Percentiles rank a stretch among this genome's conserved stretches.
Evolutionary conservation across 2,113 vertebrate species (phyloP).

Genomic region (Mystacornis crossleyi): DNA sequence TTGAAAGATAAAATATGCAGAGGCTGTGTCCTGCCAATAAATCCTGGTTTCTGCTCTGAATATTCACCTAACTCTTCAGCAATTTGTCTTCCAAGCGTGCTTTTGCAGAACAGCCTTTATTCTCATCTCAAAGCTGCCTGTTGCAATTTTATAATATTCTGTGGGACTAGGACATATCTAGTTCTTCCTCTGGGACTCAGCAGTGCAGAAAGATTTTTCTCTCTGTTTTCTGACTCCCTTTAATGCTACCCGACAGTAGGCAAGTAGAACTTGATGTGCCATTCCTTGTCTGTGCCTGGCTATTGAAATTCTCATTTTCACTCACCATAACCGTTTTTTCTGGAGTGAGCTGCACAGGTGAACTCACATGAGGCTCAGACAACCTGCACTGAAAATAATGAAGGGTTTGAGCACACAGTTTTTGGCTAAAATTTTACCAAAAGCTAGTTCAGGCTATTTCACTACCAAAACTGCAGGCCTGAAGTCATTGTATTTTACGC

Average conservation of each 20-base stretch:
- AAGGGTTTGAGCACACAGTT: neutral
- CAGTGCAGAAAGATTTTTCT: neutral
- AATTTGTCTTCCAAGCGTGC: neutral
- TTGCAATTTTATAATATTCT: neutral
- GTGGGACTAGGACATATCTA: neutral
- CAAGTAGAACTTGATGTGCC: neutral
- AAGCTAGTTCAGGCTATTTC: neutral
- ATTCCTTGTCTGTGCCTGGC: neutral
- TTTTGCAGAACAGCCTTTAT: neutral
- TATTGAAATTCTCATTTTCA: neutral
- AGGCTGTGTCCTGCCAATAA: neutral
- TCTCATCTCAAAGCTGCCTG: neutral
- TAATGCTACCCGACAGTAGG: neutral
- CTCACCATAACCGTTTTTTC: neutral
- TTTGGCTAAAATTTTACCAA: neutral
- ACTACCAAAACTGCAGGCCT: neutral
- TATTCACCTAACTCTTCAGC: neutral
- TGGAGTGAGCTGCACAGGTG: neutral
- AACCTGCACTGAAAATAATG: neutral
- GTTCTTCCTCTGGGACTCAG: neutral
- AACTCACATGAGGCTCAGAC: neutral
- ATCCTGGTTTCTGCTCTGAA: neutral
- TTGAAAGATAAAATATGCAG: neutral
- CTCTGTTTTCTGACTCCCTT: neutral
- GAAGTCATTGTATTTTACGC: accelerated